Evolutionary conservation across 2,797 vertebrate genomes (phyloP).

Genomic region (Rhabdophis nuchalis): DNA sequence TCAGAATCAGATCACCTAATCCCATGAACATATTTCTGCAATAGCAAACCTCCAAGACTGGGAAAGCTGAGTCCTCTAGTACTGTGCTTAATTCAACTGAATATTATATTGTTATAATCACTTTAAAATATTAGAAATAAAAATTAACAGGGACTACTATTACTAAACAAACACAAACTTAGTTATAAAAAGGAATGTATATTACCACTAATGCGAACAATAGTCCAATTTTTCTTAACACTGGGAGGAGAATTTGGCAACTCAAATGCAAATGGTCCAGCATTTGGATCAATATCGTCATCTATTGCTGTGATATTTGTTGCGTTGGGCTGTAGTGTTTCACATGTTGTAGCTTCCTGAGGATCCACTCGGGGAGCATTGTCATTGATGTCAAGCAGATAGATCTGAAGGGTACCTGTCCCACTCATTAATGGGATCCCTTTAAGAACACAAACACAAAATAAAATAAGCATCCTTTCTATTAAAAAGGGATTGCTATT

Average conservation of each 20-base stretch:
- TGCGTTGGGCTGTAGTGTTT: slow-evolving; percentile 84
- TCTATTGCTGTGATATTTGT: slow-evolving; percentile 95
- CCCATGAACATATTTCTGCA: not conserved
- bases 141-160: accelerated
- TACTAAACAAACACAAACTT: slow-evolving; percentile 1
- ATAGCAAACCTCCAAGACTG: not conserved
- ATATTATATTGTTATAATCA: not conserved
- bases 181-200: slow-evolving; percentile 29
- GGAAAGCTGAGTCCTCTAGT: not conserved
- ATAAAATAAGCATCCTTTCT: slow-evolving; percentile 3
- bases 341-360: slow-evolving; percentile 90
- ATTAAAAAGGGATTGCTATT: not conserved
- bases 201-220: slow-evolving; percentile 85
- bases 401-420: slow-evolving; percentile 91
- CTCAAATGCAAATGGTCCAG: slow-evolving; percentile 92
- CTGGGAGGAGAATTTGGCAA: slow-evolving; percentile 79
- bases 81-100: not conserved
- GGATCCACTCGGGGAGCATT: slow-evolving; percentile 91
- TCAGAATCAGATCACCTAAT: not conserved
- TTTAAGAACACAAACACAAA: slow-evolving; percentile 54
- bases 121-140: not conserved
- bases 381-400: slow-evolving; percentile 93
- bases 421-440: slow-evolving; percentile 90
- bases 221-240: slow-evolving; percentile 91
- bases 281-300: slow-evolving; percentile 88